phyloP scores from a whole-genome alignment of 2,888 invertebrate species.

The Pristionchus fissidentatus region DNA sequence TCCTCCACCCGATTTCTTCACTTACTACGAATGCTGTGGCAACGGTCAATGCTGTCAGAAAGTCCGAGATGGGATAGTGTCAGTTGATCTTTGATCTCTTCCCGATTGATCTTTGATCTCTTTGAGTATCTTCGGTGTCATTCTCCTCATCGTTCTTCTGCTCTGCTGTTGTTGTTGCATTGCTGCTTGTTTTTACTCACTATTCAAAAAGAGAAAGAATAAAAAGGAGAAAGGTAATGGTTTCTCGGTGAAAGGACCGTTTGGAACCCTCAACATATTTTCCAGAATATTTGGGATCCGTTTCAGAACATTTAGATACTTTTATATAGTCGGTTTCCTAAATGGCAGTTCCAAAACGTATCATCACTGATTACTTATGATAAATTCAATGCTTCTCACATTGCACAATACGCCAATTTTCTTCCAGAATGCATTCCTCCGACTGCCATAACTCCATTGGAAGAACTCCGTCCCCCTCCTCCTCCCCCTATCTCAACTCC shows the following conservation, averaged over 20 bases:
- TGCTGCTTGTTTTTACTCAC: not conserved
- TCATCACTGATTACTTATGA: no score
- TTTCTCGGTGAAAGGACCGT: not conserved
- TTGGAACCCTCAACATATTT: not conserved
- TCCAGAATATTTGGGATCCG: no score
- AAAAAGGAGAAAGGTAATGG: slow-evolving; percentile 8
- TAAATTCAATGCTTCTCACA: no score
- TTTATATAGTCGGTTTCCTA: no score
- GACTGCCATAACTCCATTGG: not conserved
- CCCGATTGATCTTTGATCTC: slow-evolving; percentile 21
- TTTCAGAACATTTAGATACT: no score
- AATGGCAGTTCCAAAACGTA: no score
- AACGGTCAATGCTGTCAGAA: slow-evolving; percentile 40
- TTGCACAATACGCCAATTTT: no score
- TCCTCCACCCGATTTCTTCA: slow-evolving; percentile 46
- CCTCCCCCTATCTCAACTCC: not conserved
- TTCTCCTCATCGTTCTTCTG: slow-evolving; percentile 22
- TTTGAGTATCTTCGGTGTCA: slow-evolving; percentile 27
- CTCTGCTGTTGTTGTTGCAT: slow-evolving; percentile 47
- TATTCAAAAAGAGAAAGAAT: slow-evolving; percentile 30
- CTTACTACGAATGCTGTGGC: slow-evolving; percentile 42
- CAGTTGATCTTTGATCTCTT: not conserved
- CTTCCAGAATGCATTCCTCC: not conserved
- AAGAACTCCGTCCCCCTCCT: not conserved
- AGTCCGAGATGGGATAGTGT: slow-evolving; percentile 14